A percentile compares a stretch with the other conserved stretches of the same genome.
Conservation (phyloP, 1,140 invertebrate genomes). For the Danaus plexippus region DNA sequence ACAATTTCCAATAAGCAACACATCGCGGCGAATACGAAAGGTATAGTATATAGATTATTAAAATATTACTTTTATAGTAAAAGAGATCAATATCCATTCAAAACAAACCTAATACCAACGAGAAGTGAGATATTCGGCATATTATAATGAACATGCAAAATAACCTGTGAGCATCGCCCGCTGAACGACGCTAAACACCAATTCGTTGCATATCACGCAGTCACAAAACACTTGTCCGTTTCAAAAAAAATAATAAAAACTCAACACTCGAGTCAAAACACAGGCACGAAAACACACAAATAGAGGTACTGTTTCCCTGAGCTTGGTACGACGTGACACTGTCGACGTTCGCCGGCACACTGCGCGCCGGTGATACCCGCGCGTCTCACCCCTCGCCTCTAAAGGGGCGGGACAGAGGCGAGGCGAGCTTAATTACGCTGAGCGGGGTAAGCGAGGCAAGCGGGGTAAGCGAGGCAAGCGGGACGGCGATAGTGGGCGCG, state of each 20-base stretch:
- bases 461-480: conserved; percentile 63
- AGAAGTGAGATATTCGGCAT: conserved; percentile 36
- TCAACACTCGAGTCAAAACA: conserved; percentile 62
- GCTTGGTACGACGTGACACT: conserved; percentile 51
- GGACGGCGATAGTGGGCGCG: conserved; percentile 68
- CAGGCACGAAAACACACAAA: conserved; percentile 64
- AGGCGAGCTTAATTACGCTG: conserved; percentile 66
- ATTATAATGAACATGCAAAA: conserved; percentile 46
- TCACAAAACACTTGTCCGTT: conserved; percentile 60
- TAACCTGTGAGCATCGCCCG: conserved; percentile 68
- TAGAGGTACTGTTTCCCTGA: conserved; percentile 57
- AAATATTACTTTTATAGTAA: too few relatives aligned
- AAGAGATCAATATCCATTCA: too few relatives aligned
- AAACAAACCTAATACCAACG: neutral
- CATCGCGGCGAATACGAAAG: too few relatives aligned
- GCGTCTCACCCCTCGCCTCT: conserved; percentile 31
- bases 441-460: conserved; percentile 59
- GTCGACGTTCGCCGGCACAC: conserved; percentile 64
- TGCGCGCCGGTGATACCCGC: conserved; percentile 49
- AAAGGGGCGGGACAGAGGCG: conserved; percentile 57
- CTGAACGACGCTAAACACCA: conserved; percentile 59
- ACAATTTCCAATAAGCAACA: too few relatives aligned
- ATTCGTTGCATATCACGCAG: conserved; percentile 63
- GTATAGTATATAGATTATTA: too few relatives aligned
- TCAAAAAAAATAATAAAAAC: conserved; percentile 43